These are phyloP conservation scores for Rhagophthalmus giganteus DNA, from an alignment of 2,888 invertebrate genomes.

Conservation along the genomic window DNA sequence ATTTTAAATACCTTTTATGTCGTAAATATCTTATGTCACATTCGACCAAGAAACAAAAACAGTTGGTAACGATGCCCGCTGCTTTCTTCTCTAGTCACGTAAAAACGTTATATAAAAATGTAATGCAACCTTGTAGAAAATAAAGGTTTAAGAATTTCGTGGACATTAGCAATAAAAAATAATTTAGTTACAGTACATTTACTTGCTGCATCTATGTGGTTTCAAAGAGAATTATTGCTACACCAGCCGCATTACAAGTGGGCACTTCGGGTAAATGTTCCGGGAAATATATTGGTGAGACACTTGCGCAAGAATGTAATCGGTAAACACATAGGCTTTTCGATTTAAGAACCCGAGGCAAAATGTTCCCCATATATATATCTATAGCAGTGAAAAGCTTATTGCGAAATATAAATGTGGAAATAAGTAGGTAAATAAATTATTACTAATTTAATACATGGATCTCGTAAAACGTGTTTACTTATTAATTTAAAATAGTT, in stretches of 20 bases:
- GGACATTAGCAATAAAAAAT: slow-evolving; percentile 16
- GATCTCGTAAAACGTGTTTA: too few species aligned
- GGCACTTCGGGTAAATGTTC: slow-evolving; percentile 12
- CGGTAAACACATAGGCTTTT: slow-evolving; percentile 5
- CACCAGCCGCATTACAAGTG: slow-evolving; percentile 15
- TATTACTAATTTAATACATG: too few species aligned
- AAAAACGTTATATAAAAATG: neutral
- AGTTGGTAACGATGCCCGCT: too few species aligned
- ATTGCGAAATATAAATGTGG: too few species aligned
- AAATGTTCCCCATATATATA: too few species aligned
- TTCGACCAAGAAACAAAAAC: neutral
- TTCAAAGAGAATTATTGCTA: slow-evolving; percentile 16
- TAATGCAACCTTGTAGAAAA: neutral
- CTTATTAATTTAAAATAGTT: too few species aligned
- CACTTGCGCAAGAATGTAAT: slow-evolving; percentile 10
- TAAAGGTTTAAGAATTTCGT: neutral
- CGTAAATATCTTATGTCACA: neutral
- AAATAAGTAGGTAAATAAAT: too few species aligned
- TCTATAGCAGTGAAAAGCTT: too few species aligned
- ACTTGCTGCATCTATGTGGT: slow-evolving; percentile 10
- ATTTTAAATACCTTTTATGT: neutral
- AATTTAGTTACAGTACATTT: slow-evolving; percentile 23
- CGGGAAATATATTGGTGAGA: slow-evolving; percentile 12
- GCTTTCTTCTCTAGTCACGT: neutral
- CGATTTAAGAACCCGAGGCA: neutral